Base-by-base conservation (phyloP, 2,888 invertebrate genomes). In the Tenthredo amoena region DNA sequence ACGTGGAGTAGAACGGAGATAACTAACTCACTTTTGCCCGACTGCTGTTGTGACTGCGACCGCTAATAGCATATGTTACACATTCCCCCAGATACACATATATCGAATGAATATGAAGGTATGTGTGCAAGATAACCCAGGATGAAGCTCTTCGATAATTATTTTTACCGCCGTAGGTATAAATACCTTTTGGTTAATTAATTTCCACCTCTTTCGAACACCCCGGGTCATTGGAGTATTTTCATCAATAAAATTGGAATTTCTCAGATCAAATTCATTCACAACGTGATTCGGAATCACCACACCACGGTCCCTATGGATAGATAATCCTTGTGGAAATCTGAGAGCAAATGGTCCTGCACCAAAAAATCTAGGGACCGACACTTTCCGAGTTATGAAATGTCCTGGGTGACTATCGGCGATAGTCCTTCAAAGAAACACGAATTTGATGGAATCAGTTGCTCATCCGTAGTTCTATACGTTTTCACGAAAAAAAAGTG, bases 1-100 rank as follows among this genome's bases (percentile, higher is more conserved):
- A 81, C 43, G 84, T 50, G 71, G 74, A 76, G 84, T 77, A 83
- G 81, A 86, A 71, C 83, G 85, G 47, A 58, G 86, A 85, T 87
- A 86, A 86, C 79, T 85, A 84, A 87, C 72, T 86, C 62, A 81
- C 77, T 85, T 86, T 86, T 85, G 82, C 79, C 83, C 77, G 40
- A 84, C 85, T 40, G 37, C 40, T 72, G 72, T 10, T 21, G 26
- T 62, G 26, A 62, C 12, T 18, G 31, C 15, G 68, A 34, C 68
- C 68, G 18, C 68, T 68, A 68, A 68, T 68, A 68, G 34, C 68
- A 6, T 34, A 18, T 34, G 31, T 68, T 74, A 43, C 47, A 47
- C 74, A 7, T 74, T 43, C 71, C 6, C 9, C 3, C 15, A 43
- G 6, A 2, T 21, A 43, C 40, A 9, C n/a, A 40, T 72, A 40